phyloP scores from a whole-genome alignment of 2,797 vertebrate genomes.

The Tachyglossus aculeatus region DNA sequence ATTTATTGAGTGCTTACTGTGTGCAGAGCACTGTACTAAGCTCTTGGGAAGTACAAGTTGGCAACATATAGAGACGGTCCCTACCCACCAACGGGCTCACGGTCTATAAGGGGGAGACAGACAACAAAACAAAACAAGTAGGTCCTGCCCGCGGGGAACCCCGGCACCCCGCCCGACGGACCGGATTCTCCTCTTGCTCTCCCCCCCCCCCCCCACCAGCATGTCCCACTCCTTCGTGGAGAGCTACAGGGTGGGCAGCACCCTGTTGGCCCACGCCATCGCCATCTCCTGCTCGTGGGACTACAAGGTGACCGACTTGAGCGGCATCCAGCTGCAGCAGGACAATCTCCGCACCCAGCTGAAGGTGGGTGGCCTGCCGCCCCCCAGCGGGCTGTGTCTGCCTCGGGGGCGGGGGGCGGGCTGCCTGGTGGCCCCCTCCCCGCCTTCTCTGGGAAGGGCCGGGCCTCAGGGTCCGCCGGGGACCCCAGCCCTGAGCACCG shows the following conservation, averaged over 20 bases:
- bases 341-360: slow-evolving; percentile 87
- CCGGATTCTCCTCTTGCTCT: background rate
- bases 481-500: rapidly evolving
- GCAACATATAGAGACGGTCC: no score
- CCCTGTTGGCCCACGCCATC: slow-evolving; percentile 75
- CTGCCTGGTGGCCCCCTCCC: no score
- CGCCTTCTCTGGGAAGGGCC: rapidly evolving
- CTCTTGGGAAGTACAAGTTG: no score
- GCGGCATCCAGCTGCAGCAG: slow-evolving; percentile 81
- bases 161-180: rapidly evolving
- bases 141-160: no score
- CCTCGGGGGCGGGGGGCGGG: no score
- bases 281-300: slow-evolving; percentile 92
- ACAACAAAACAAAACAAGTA: no score
- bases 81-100: no score
- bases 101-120: no score
- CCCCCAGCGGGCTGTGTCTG: no score
- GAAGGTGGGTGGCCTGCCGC: no score
- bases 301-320: slow-evolving; percentile 87
- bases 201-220: slow-evolving; percentile 64
- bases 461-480: background rate
- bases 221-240: slow-evolving; percentile 87
- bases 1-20: no score
- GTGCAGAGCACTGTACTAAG: no score
- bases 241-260: slow-evolving; percentile 86